Percentiles rank a stretch among this genome's conserved stretches.
These are phyloP conservation scores for Dexiosoma caninum DNA, from an alignment of 2,888 invertebrate genomes.

Conservation along the genomic window DNA sequence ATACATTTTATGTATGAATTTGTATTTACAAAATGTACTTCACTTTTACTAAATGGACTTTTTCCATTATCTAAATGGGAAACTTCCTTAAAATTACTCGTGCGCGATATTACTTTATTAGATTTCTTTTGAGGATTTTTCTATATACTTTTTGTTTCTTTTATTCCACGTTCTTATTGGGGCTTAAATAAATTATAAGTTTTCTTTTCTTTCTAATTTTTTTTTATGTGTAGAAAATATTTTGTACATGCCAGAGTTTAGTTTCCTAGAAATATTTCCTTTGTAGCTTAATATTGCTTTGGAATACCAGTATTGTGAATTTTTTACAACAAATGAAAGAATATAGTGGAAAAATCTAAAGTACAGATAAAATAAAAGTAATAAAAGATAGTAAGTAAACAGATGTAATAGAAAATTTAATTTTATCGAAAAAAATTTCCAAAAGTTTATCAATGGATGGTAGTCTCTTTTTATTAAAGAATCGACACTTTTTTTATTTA, in stretches of 20 bases:
- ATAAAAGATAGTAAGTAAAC: not conserved
- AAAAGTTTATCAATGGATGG: too few species aligned
- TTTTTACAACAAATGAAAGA: not conserved
- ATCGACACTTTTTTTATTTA: too few species aligned
- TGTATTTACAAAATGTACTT: conserved; percentile 39
- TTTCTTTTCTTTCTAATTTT: not conserved
- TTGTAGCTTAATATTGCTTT: too few species aligned
- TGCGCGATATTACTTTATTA: conserved; percentile 74
- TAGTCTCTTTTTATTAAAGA: too few species aligned
- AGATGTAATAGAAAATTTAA: conserved; percentile 24
- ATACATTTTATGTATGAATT: conserved; percentile 32
- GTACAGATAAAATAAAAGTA: not conserved
- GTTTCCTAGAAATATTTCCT: conserved; percentile 33
- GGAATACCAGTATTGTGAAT: not conserved
- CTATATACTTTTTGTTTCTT: not conserved
- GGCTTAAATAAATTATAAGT: not conserved
- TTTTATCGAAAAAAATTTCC: conserved; percentile 19
- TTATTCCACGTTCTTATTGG: conserved; percentile 4
- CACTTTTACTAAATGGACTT: conserved; percentile 71
- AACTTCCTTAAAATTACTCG: conserved; percentile 71
- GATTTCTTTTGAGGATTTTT: conserved; percentile 59
- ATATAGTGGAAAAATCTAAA: not conserved
- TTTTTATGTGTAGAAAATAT: conserved; percentile 2
- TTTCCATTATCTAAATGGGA: conserved; percentile 77
- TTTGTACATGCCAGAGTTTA: conserved; percentile 29